These are phyloP conservation scores for Erebia aethiops DNA, from an alignment of 2,888 invertebrate genomes.

Conservation along the genomic window DNA sequence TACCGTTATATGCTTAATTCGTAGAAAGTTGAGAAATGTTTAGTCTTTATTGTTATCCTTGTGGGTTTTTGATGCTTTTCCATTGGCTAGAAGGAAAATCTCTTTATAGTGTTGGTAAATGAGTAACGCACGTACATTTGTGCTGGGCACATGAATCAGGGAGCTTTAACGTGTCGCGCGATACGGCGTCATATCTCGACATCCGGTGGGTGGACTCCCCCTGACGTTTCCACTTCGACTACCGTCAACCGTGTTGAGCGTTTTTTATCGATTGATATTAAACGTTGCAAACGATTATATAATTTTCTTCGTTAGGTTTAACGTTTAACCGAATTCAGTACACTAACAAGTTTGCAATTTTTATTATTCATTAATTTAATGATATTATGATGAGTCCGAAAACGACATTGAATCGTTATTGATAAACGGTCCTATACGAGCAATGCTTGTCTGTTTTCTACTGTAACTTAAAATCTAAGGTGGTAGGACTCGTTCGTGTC, in stretches of 20 bases:
- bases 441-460: not conserved
- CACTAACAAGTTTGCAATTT: not conserved
- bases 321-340: not conserved
- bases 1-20: conserved; percentile 11
- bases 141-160: conserved; percentile 50
- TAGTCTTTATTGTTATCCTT: not conserved
- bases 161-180: conserved; percentile 52
- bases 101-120: not conserved
- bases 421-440: not conserved
- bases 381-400: not conserved
- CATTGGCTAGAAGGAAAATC: not conserved
- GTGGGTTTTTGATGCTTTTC: not conserved
- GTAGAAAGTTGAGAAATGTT: not conserved
- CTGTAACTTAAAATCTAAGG: not conserved
- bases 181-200: conserved; percentile 60
- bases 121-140: not conserved
- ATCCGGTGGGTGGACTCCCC: conserved; percentile 64
- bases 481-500: not conserved
- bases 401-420: not conserved
- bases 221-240: conserved; percentile 55
- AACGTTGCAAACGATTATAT: conserved; percentile 1
- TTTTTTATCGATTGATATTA: conserved; percentile 54
- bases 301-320: not conserved
- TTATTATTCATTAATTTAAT: not conserved
- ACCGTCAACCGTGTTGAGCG: conserved; percentile 46